Percentiles rank a stretch among this genome's conserved stretches.
These are phyloP conservation scores for Aphis gossypii DNA, from an alignment of 1,140 invertebrate genomes.

Conservation along the genomic window DNA sequence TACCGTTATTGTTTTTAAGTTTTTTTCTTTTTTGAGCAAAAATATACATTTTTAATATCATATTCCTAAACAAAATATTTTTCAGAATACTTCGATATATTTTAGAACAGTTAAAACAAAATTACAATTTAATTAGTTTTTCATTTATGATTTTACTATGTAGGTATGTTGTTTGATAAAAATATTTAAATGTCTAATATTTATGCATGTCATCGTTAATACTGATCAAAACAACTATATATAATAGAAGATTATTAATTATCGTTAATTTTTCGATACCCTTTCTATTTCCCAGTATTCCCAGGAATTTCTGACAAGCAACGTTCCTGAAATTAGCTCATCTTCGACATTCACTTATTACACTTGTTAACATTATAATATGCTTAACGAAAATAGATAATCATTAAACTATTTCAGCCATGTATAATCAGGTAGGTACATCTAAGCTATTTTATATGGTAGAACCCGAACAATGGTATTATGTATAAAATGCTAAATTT, in stretches of 20 bases:
- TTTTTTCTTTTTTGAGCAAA: too few relatives aligned
- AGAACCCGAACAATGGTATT: background rate
- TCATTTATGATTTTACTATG: too few relatives aligned
- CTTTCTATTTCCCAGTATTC: background rate
- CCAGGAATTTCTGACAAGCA: too few relatives aligned
- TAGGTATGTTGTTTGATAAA: too few relatives aligned
- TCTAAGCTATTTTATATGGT: background rate
- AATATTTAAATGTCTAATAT: too few relatives aligned
- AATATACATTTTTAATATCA: too few relatives aligned
- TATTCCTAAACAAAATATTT: too few relatives aligned
- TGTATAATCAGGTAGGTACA: background rate
- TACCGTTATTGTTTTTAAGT: too few relatives aligned
- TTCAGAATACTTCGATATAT: too few relatives aligned
- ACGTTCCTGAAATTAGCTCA: background rate
- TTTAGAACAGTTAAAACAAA: too few relatives aligned
- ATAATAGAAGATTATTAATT: background rate
- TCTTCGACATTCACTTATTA: background rate
- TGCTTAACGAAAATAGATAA: background rate
- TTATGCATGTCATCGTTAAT: too few relatives aligned
- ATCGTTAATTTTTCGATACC: background rate
- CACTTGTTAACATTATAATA: background rate
- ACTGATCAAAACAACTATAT: background rate
- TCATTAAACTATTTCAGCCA: background rate
- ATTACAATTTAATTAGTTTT: too few relatives aligned
- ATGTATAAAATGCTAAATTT: background rate